A percentile compares a stretch with the other conserved stretches of the same genome.
Evolutionary conservation across 1,140 invertebrate species (phyloP).

Genomic region (Brachionus rotundiformis): DNA sequence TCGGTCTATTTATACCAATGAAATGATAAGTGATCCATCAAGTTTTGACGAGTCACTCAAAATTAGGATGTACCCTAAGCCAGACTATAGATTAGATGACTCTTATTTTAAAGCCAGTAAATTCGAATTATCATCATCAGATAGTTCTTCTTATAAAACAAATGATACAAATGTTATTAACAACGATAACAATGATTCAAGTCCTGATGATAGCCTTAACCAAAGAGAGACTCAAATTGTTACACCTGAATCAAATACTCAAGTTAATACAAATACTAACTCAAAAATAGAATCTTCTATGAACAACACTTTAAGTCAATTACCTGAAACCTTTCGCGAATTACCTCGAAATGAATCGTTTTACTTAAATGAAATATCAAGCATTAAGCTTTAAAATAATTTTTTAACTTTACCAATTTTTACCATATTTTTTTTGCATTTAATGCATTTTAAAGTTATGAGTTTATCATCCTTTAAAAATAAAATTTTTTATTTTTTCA

Average conservation of each 20-base stretch:
- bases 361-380: slow-evolving; percentile 50
- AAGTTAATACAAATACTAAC: background rate
- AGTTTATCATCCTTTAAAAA: slow-evolving; percentile 32
- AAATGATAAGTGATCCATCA: background rate
- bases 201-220: background rate
- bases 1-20: background rate
- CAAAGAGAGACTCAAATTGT: background rate
- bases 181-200: background rate
- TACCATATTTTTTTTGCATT: background rate
- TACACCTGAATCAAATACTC: background rate
- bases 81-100: background rate
- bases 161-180: background rate
- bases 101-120: slow-evolving; percentile 31
- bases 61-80: background rate
- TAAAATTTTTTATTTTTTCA: background rate
- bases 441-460: background rate
- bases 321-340: slow-evolving; percentile 6
- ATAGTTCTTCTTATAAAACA: slow-evolving; percentile 13
- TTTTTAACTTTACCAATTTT: slow-evolving; percentile 19
- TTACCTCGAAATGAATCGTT: slow-evolving; percentile 50
- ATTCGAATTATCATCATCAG: slow-evolving; percentile 24
- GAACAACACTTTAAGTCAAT: slow-evolving; percentile 8
- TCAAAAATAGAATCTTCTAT: background rate
- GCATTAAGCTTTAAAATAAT: slow-evolving; percentile 25
- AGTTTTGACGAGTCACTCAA: background rate